Conservation (phyloP, 2,797 vertebrate species). For the Capromys pilorides region DNA sequence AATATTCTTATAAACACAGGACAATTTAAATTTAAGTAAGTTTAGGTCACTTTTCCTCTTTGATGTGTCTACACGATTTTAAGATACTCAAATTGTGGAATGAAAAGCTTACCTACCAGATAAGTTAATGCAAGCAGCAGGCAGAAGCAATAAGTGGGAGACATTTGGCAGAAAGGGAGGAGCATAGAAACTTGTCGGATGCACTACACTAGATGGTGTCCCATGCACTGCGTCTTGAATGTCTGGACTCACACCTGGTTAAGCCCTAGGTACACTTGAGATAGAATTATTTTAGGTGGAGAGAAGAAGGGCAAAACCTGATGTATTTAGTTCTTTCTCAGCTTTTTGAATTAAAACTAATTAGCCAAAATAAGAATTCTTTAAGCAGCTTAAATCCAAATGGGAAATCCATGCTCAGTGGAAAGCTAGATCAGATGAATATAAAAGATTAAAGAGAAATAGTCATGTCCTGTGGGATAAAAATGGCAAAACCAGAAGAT, state of each 20-base stretch:
- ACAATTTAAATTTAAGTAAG: slow-evolving; percentile 49
- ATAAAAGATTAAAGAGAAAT: slow-evolving; percentile 77
- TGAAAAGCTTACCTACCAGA: slow-evolving; percentile 25
- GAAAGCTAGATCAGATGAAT: slow-evolving; percentile 77
- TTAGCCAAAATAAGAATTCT: slow-evolving; percentile 78
- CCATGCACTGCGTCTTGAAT: neutral
- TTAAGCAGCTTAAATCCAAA: slow-evolving; percentile 79
- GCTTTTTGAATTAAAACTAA: slow-evolving; percentile 77
- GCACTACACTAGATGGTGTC: neutral
- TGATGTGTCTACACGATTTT: slow-evolving; percentile 6
- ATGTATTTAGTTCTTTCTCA: slow-evolving; percentile 65
- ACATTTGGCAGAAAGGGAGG: slow-evolving; percentile 46
- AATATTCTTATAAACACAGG: neutral
- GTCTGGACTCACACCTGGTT: neutral
- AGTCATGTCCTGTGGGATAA: slow-evolving; percentile 73
- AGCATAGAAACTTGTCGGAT: neutral
- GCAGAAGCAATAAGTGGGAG: slow-evolving; percentile 42
- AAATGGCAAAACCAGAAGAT: slow-evolving; percentile 78
- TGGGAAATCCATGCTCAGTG: slow-evolving; percentile 65
- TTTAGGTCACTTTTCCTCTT: neutral
- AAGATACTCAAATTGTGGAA: slow-evolving; percentile 30
- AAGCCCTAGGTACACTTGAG: neutral
- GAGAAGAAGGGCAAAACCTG: neutral
- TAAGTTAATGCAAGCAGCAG: slow-evolving; percentile 37
- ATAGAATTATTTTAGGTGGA: neutral